Percentiles rank a stretch among this genome's conserved stretches.
phyloP scores from a whole-genome alignment of 1,140 invertebrate species.

The Diuraphis noxia region DNA sequence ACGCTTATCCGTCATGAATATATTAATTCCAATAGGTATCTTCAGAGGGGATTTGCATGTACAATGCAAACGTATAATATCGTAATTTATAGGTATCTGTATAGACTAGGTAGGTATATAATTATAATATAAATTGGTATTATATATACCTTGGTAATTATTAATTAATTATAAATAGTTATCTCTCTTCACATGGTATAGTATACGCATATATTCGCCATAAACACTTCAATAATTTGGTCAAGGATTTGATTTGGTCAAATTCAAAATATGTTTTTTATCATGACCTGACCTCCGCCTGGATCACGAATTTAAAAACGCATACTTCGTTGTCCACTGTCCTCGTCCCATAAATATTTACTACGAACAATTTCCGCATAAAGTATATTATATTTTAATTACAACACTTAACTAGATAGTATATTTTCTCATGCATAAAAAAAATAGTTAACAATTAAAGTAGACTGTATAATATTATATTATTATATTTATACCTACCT shows the following conservation, averaged over 20 bases:
- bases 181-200: background rate
- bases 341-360: background rate
- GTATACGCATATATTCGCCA: background rate
- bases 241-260: constrained; percentile 55
- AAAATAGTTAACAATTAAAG: background rate
- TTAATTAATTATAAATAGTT: background rate
- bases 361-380: background rate
- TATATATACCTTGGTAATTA: too few species aligned
- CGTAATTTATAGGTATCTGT: background rate
- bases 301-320: background rate
- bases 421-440: background rate
- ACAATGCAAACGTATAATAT: background rate
- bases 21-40: too few species aligned
- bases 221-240: background rate
- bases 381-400: background rate
- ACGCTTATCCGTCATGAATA: too few species aligned
- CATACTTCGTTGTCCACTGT: background rate
- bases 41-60: background rate
- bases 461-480: background rate
- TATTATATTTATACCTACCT: too few species aligned
- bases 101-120: too few species aligned
- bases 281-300: constrained; percentile 4
- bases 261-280: constrained; percentile 58
- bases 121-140: background rate
- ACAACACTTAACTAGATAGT: background rate